A percentile compares a stretch with the other conserved stretches of the same genome.
phyloP scores from a whole-genome alignment of 2,888 invertebrate genomes.

The Corythucha ciliata region DNA sequence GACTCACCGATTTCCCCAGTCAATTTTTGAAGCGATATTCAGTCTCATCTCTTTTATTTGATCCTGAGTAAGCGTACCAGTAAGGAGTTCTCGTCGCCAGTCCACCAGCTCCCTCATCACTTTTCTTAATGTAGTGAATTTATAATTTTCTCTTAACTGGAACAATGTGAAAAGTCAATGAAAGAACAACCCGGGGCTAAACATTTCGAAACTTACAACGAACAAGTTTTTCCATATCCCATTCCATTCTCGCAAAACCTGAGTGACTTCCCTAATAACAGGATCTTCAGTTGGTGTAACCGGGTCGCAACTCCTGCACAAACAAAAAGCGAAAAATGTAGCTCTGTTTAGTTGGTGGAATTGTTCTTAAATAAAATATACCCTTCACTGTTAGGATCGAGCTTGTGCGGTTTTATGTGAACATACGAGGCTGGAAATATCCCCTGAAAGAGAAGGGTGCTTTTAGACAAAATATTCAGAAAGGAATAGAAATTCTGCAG shows the following conservation, averaged over 20 bases:
- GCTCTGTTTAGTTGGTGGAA: background rate
- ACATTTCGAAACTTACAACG: conserved; percentile 56
- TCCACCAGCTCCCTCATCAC: conserved; percentile 85
- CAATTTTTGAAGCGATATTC: conserved; percentile 81
- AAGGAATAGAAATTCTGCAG: background rate
- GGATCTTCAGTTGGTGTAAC: conserved; percentile 73
- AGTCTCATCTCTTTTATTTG: conserved; percentile 78
- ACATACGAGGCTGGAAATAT: conserved; percentile 79
- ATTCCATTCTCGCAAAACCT: conserved; percentile 88
- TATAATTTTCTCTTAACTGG: conserved; percentile 72
- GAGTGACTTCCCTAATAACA: conserved; percentile 81
- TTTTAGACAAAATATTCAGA: background rate
- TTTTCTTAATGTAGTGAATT: conserved; percentile 74
- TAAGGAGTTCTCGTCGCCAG: conserved; percentile 72
- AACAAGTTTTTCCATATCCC: conserved; percentile 84
- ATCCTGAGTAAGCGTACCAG: conserved; percentile 83
- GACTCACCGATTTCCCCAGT: conserved; percentile 91
- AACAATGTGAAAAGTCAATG: conserved; percentile 31
- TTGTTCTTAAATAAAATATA: conserved; percentile 34
- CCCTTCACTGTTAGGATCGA: conserved; percentile 71
- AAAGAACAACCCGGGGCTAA: background rate
- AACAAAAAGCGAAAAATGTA: too few species aligned
- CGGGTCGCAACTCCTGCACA: conserved; percentile 51
- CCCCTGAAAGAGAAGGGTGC: conserved; percentile 44
- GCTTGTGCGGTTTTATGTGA: conserved; percentile 62